A percentile compares a stretch with the other conserved stretches of the same genome.
Evolutionary conservation across 2,888 invertebrate species (phyloP).

Genomic region (Agrochola circellaris): DNA sequence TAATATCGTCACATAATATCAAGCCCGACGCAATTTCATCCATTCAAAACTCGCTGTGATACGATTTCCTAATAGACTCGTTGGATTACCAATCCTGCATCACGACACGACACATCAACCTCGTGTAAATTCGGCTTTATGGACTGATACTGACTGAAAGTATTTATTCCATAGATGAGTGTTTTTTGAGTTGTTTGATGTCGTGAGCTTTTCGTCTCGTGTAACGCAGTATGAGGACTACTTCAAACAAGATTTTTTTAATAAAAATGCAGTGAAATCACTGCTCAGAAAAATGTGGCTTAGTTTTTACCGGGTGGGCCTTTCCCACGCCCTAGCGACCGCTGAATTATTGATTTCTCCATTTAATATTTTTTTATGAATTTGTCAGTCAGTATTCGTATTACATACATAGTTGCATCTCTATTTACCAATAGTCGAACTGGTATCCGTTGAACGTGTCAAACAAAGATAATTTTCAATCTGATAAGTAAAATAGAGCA

Average conservation of each 20-base stretch:
- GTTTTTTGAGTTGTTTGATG: background rate
- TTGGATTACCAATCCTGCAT: background rate
- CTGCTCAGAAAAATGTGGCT: background rate
- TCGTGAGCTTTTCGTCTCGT: background rate
- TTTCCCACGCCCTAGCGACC: constrained; percentile 13
- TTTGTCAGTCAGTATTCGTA: too few relatives aligned
- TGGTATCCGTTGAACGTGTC: background rate
- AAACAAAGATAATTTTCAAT: background rate
- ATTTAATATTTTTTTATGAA: background rate
- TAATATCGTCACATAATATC: too few relatives aligned
- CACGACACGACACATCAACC: background rate
- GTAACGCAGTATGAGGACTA: background rate
- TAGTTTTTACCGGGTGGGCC: background rate
- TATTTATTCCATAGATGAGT: too few relatives aligned
- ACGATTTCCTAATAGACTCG: background rate
- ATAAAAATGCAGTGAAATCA: background rate
- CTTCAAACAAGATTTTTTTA: background rate
- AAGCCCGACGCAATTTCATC: background rate
- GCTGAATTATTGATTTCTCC: constrained; percentile 18
- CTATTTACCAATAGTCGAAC: background rate
- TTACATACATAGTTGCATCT: background rate
- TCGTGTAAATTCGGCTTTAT: background rate
- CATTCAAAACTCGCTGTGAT: background rate
- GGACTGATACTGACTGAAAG: background rate
- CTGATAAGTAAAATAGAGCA: background rate